Percentiles rank a stretch among this genome's conserved stretches.
Conservation (phyloP, 2,888 invertebrate genomes). For the Psococerastis gibbosa region DNA sequence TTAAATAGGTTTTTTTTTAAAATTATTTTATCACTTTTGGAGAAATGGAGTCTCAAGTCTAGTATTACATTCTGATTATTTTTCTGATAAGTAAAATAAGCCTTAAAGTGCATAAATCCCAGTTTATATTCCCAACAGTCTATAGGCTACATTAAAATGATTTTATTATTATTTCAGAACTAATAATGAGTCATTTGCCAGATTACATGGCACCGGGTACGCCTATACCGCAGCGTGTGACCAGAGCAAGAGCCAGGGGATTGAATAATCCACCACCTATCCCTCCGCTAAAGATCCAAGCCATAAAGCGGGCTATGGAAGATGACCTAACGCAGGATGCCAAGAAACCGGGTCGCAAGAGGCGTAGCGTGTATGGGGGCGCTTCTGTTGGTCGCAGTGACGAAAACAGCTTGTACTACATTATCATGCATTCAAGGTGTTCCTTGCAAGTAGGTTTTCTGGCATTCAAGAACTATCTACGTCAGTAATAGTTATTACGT, state of each 20-base stretch:
- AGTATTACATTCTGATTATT: no score
- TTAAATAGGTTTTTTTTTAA: no score
- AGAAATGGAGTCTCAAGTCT: no score
- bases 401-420: conserved; percentile 66
- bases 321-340: conserved; percentile 26
- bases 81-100: no score
- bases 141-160: no score
- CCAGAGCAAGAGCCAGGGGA: conserved; percentile 2
- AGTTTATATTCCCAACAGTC: no score
- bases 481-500: no score
- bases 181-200: no score
- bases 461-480: no score
- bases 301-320: conserved; percentile 16
- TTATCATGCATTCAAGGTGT: conserved; percentile 30
- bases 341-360: conserved; percentile 30
- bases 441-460: conserved; percentile 4
- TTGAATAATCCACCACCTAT: not conserved
- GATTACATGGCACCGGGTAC: not conserved
- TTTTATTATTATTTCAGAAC: no score
- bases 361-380: conserved; percentile 20
- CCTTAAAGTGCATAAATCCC: no score
- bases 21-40: no score
- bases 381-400: conserved; percentile 33
- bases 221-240: conserved; percentile 1
- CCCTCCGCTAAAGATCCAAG: conserved; percentile 5